These are phyloP conservation scores for Nephrocerus scutellatus DNA, from an alignment of 2,888 invertebrate genomes.

Conservation along the genomic window DNA sequence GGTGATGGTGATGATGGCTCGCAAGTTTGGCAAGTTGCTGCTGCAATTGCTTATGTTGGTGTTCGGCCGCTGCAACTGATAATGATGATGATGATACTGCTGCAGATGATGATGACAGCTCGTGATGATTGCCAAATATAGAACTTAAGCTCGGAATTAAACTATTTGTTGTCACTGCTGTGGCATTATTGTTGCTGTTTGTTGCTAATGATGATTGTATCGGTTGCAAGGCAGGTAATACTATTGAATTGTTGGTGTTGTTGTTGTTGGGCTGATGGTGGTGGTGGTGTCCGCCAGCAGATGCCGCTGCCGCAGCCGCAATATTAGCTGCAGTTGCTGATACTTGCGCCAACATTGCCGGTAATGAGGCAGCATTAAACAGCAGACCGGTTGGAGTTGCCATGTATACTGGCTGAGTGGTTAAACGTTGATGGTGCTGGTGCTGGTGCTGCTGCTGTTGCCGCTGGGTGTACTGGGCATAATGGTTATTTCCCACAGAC, in stretches of 20 bases:
- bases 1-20: too few species aligned
- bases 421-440: slow-evolving; percentile 28
- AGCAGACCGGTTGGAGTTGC: slow-evolving; percentile 43
- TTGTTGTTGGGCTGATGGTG: slow-evolving; percentile 23
- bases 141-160: slow-evolving; percentile 22
- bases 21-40: too few species aligned
- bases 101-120: not conserved
- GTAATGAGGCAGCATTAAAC: slow-evolving; percentile 43
- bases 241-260: slow-evolving; percentile 22
- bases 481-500: slow-evolving; percentile 26
- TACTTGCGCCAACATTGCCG: slow-evolving; percentile 43
- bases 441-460: slow-evolving; percentile 30
- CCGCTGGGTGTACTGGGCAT: slow-evolving; percentile 35
- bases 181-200: slow-evolving; percentile 8
- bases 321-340: slow-evolving; percentile 37
- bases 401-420: slow-evolving; percentile 45
- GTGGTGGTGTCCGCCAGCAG: too few species aligned
- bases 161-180: slow-evolving; percentile 14
- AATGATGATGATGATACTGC: too few species aligned
- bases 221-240: slow-evolving; percentile 43
- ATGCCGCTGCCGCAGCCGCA: too few species aligned
- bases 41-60: too few species aligned
- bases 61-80: too few species aligned
- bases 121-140: slow-evolving; percentile 14
- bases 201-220: slow-evolving; percentile 26